Conservation (phyloP, 2,888 invertebrate species). For the Tipula unca region DNA sequence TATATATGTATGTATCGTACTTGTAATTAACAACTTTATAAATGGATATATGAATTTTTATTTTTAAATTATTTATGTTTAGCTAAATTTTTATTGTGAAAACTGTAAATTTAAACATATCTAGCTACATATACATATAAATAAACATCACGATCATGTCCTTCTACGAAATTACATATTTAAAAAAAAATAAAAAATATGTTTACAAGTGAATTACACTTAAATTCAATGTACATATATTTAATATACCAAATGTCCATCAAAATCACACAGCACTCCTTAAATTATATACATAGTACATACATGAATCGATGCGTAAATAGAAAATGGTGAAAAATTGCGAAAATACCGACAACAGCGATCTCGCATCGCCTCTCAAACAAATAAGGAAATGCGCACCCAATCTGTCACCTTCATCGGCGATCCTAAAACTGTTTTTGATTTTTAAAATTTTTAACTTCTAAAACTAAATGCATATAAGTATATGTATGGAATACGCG, state of each 20-base stretch:
- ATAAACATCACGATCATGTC: neutral
- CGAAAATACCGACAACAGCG: neutral
- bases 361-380: neutral
- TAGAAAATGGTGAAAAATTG: neutral
- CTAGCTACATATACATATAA: no score
- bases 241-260: neutral
- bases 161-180: neutral
- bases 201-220: neutral
- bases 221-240: neutral
- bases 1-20: neutral
- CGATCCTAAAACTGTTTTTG: neutral
- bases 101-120: neutral
- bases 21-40: neutral
- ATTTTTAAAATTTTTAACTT: no score
- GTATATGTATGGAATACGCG: neutral
- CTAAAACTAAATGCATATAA: neutral
- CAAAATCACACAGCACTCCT: neutral
- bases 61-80: neutral
- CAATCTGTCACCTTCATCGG: constrained; percentile 2
- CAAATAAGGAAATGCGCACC: constrained; percentile 14
- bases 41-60: no score
- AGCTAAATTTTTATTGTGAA: neutral
- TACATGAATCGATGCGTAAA: neutral
- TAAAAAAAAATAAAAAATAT: neutral
- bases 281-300: neutral